Evolutionary conservation across 2,888 invertebrate genomes (phyloP).

Genomic region (Ashinkailepas kermadecensis): DNA sequence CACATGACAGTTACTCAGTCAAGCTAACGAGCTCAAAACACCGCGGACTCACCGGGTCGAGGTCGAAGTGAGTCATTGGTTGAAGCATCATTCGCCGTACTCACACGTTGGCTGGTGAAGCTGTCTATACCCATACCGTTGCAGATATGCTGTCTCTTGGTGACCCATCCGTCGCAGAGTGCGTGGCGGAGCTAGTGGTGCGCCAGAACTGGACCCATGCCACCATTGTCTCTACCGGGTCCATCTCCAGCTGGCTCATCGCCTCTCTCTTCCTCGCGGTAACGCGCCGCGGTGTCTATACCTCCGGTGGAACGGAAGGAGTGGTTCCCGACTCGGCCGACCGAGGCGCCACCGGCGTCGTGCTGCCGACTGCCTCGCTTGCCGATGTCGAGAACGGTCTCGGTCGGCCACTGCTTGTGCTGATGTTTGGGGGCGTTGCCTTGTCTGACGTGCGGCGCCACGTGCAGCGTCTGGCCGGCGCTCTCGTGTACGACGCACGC

Average conservation of each 20-base stretch:
- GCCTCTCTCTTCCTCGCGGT: neutral
- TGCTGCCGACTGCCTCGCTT: constrained; percentile 5
- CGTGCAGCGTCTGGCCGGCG: neutral
- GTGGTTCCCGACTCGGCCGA: neutral
- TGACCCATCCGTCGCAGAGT: neutral
- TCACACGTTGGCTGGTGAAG: no score
- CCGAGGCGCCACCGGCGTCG: neutral
- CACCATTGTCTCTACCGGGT: neutral
- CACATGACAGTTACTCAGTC: no score
- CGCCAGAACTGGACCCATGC: neutral
- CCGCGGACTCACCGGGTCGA: no score
- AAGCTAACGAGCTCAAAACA: no score
- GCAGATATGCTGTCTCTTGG: neutral
- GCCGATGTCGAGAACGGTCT: neutral
- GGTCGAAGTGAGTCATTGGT: no score
- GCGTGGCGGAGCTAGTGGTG: neutral
- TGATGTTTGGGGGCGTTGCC: neutral
- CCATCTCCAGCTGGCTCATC: neutral
- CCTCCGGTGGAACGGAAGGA: neutral
- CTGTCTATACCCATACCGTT: neutral
- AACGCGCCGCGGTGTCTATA: neutral
- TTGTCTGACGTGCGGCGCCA: neutral
- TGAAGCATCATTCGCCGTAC: no score
- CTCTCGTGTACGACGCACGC: neutral
- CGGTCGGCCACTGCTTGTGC: constrained; percentile 3